A percentile compares a stretch with the other conserved stretches of the same genome.
phyloP scores from a whole-genome alignment of 2,888 invertebrate genomes.

The Catonia carolina region DNA sequence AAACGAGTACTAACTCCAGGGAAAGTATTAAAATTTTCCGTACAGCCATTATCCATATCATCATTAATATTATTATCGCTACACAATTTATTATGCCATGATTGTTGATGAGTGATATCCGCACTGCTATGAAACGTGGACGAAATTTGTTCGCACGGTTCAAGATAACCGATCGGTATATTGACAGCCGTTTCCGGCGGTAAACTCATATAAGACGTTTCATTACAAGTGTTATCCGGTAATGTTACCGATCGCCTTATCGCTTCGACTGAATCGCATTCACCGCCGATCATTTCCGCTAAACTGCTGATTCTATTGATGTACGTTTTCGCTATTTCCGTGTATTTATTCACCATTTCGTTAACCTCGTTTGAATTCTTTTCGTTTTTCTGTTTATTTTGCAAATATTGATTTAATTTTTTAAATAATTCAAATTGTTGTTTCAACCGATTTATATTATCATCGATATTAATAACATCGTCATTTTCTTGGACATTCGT shows the following conservation, averaged over 20 bases:
- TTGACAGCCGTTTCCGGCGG: background rate
- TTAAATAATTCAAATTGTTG: too few relatives aligned
- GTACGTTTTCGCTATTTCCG: conserved; percentile 5
- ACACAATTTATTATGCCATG: background rate
- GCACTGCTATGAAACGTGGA: background rate
- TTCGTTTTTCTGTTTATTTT: background rate
- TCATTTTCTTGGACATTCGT: too few relatives aligned
- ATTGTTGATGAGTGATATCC: background rate
- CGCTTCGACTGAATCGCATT: too few relatives aligned
- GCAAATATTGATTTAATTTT: conserved; percentile 3
- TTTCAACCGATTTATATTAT: background rate
- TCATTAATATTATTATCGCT: too few relatives aligned
- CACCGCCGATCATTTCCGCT: conserved; percentile 5
- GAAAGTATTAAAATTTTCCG: too few relatives aligned
- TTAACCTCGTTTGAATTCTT: background rate
- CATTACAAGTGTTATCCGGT: background rate
- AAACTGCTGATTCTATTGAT: background rate
- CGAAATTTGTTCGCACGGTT: background rate
- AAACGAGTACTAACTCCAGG: background rate
- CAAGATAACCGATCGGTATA: background rate
- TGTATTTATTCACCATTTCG: conserved; percentile 6
- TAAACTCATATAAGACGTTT: conserved; percentile 1
- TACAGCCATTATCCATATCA: too few relatives aligned
- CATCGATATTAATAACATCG: too few relatives aligned
- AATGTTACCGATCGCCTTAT: too few relatives aligned